Evolutionary conservation across 1,140 invertebrate genomes (phyloP), one percentile per base, ranked within the genome.

Genomic region (Halictus rubicundus): DNA sequence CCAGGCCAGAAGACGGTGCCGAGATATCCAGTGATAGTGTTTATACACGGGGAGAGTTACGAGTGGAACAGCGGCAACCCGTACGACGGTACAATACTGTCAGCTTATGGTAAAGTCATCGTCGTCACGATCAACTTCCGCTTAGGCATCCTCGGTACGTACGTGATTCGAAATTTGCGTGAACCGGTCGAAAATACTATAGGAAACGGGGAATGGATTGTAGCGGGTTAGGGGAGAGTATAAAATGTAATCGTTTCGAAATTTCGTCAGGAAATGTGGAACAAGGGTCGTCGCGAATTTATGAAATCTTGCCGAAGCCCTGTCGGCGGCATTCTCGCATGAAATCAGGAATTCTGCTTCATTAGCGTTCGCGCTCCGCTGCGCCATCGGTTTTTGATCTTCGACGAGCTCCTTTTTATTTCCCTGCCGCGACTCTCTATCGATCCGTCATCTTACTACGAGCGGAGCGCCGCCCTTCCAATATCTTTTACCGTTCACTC

Each of bases 61-160:
- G 96, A 98, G 88, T 98, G 97, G 96, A 97, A 97, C 89, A 97
- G 97, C 19, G 97, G 98, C 74, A 98, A 98, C 92, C 95, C 97
- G 0, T 98, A 98, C 88, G 98, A 99, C 90, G 98, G 98, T 4
- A 96, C 96, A 60, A 95, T 98, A 19, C 91, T 99, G 69, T 95
- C 98, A 63, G 96, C 97, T 64, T 98, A 97, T 87, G 97, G 97
- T 52, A 96, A 97, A 87, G 95, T 99, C 39, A 96, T 99, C 89
- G 97, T 99, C 39, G 96, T 99, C 54, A 99, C 97, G 21, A 92
- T 99, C 42, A 99, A 99, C 93, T 99, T 97, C 90, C 94, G 98
- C 39, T 94, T 99, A 0, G 98, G 98, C 14, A 96, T 98, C 84
- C 93, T 99, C 82, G 98, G 98, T 99, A 91, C 94, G 93, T 64